A percentile compares a stretch with the other conserved stretches of the same genome.
Evolutionary conservation across 1,140 invertebrate genomes (phyloP).

Genomic region (Trichonephila clavipes): DNA sequence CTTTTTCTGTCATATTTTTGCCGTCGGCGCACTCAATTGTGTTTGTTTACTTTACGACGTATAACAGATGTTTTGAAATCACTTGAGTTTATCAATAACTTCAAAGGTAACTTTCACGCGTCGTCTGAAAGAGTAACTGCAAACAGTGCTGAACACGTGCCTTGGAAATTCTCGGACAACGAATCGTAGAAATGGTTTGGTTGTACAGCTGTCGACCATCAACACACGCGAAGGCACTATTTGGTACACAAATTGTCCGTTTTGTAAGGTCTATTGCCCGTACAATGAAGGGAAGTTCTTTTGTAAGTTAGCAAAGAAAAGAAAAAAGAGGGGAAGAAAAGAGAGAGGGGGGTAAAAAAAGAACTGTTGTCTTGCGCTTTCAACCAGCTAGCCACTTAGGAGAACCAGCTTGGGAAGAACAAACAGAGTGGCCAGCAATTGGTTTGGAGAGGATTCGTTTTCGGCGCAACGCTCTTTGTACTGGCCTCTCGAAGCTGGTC

Average conservation of each 20-base stretch:
- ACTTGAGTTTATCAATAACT: no score
- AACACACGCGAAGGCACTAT: neutral
- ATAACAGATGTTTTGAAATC: neutral
- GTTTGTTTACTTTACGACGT: neutral
- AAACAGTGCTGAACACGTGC: neutral
- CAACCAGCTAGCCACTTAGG: constrained; percentile 11
- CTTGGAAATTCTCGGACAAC: neutral
- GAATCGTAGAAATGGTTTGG: neutral
- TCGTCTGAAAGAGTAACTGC: no score
- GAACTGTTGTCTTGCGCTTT: neutral
- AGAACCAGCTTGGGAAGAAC: constrained; percentile 55
- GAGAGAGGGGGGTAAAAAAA: neutral
- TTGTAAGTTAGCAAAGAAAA: neutral
- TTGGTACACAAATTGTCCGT: neutral
- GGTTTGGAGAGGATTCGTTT: constrained; percentile 43
- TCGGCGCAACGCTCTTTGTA: constrained; percentile 44
- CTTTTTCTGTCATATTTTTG: no score
- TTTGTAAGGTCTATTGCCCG: neutral
- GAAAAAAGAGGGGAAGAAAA: neutral
- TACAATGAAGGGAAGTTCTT: neutral
- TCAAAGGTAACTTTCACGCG: no score
- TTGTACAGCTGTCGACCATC: constrained; percentile 6
- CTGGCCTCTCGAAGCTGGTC: constrained; percentile 16
- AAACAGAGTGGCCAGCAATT: constrained; percentile 62
- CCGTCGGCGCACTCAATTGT: no score